Evolutionary conservation across 2,113 vertebrate species (phyloP), one percentile per base, ranked within the genome.

Genomic region (Podiceps cristatus): DNA sequence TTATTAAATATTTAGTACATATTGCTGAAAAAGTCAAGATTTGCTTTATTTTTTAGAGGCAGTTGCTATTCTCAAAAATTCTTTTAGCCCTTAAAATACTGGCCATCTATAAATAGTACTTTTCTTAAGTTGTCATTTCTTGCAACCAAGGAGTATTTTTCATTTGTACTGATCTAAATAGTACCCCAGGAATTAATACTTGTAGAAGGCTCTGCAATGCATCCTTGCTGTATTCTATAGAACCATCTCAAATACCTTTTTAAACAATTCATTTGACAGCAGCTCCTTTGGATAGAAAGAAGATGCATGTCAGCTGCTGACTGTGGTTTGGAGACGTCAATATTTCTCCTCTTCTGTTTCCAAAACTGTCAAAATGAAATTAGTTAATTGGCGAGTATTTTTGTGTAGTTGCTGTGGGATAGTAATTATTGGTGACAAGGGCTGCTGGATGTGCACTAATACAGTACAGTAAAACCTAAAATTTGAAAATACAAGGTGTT

Each of bases 301-400:
- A 91, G 94, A 96, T 83, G 73, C 4, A 17, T 92, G 86, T 96
- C 95, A 97, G 93, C 75, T 94, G 86, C 94, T 96, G 95, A 78
- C 74, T 86, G 64, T 96, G 84, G 86, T 92, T 97, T 5, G 52
- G 93, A 96, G 44, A 73, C 35, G n/a, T 97, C 88, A 74, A 85
- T 98, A 95, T 96, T 95, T 98, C 96, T 94, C 80, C 80, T 84
- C 90, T 88, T 96, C 90, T 97, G 77, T 97, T 98, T 97, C 82
- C 88, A 80, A 90, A 96, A 87, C 96, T 91, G 93, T 97, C 92
- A 95, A 88, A 94, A 84, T 82, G 83, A 93, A 94, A 97, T 94
- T 94, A 95, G 95, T 84, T 97, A 97, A 97, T 95, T 97, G 92
- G 76, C 5, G 14, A 90, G 87, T 84, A 94, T 66, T 95, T 96